Evolutionary conservation across 2,888 invertebrate species (phyloP).

Genomic region (Epistrophe grossulariae): DNA sequence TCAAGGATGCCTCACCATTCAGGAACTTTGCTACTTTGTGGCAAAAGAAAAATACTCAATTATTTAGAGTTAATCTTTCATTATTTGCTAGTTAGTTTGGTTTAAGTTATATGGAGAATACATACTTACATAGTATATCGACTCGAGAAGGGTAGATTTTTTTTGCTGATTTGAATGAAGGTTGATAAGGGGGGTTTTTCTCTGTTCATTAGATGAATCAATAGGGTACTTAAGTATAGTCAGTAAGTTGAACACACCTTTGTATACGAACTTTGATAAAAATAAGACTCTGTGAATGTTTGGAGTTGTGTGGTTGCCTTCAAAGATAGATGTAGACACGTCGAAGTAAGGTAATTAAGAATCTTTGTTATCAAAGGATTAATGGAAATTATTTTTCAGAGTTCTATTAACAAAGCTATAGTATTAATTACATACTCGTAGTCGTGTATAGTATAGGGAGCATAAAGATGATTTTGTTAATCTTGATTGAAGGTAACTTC

Average conservation of each 20-base stretch:
- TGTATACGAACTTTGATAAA: background rate
- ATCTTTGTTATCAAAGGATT: constrained; percentile 2
- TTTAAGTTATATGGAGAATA: too few relatives aligned
- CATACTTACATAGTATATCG: too few relatives aligned
- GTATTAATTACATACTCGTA: background rate
- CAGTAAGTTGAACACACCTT: constrained; percentile 6
- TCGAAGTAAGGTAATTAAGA: constrained; percentile 11
- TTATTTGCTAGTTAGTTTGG: constrained; percentile 48
- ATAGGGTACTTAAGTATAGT: constrained; percentile 25
- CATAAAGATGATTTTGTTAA: background rate
- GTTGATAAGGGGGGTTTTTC: background rate
- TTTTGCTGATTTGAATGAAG: background rate
- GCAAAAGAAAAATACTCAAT: constrained; percentile 64
- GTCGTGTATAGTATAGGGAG: too few relatives aligned
- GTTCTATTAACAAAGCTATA: background rate
- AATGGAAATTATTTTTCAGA: constrained; percentile 10
- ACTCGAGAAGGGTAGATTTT: background rate
- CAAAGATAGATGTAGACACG: background rate
- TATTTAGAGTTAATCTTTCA: constrained; percentile 61
- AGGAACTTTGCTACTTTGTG: constrained; percentile 35
- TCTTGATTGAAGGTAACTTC: background rate
- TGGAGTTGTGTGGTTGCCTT: background rate
- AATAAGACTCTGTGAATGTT: background rate
- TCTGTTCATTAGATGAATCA: background rate
- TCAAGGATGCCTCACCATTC: constrained; percentile 30